Evolutionary conservation across 2,113 vertebrate species (phyloP), one percentile per base, ranked within the genome.

Genomic region (Empidonax traillii): DNA sequence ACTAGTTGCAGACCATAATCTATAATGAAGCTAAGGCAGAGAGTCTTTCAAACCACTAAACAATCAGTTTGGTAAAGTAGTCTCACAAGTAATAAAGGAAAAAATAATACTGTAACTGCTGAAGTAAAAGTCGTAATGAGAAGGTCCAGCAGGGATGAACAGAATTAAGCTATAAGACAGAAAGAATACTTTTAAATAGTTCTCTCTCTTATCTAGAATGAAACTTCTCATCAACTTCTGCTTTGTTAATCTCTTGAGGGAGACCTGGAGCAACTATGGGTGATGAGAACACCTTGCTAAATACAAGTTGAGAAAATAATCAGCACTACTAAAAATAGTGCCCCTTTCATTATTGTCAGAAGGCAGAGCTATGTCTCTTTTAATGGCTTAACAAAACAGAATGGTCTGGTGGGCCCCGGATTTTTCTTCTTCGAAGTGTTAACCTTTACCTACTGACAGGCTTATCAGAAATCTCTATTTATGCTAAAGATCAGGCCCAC

Each of bases 281-380:
- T 44, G 15, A 5, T 79, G 37, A 76, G 62, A 94, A 85, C 46
- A 82, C 71, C 44, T 91, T 53, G 53, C 52, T 79, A 71, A 68
- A 67, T 62, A 62, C 18, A 74, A 85, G 62, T 28, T 49, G 66
- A 87, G 74, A 87, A 94, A 96, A 96, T 66, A 90, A 88, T 88
- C 78, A 69, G 31, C 47, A 31, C 28, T 67, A 69, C 62, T 85
- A 30, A 82, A 81, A 91, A 53, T 30, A 44, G 10, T 19, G n/a
- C 35, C 31, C 44, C 41, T 78, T 78, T 89, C 58, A 65, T 44
- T 59, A 82, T 49, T 35, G 61, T 37, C 28, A 78, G 79, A 13
- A 91, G 65, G 39, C 41, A 85, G 77, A 87, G 3, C 14, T 51
- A 49, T 20, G 27, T n/a, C n/a, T 18, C 49, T 89, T 75, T 87